These are phyloP conservation scores for Drosophila algonquin DNA, from an alignment of 2,888 invertebrate species.

Conservation along the genomic window DNA sequence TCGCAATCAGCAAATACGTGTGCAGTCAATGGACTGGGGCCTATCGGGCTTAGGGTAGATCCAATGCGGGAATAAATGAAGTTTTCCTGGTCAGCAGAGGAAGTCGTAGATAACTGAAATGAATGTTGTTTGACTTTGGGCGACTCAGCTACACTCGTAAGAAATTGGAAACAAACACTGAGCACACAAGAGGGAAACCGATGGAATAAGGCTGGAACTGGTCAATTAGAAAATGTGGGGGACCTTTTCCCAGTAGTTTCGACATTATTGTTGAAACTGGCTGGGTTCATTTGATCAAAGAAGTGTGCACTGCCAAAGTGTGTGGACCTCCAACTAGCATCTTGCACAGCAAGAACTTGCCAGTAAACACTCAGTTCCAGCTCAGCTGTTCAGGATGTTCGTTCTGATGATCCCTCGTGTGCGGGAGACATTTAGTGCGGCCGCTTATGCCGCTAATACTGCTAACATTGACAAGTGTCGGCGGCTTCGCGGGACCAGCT, in stretches of 20 bases:
- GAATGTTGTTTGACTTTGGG: conserved; percentile 56
- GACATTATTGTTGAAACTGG: neutral
- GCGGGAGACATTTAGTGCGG: conserved; percentile 7
- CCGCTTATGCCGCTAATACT: conserved; percentile 55
- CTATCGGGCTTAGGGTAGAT: conserved; percentile 27
- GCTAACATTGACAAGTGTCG: conserved; percentile 72
- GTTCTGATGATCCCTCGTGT: neutral
- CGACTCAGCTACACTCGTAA: conserved; percentile 6
- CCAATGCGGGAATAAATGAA: conserved; percentile 15
- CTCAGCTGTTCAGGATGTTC: too few species aligned
- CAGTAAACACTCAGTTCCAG: too few species aligned
- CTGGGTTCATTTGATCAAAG: conserved; percentile 22
- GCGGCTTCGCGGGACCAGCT: conserved; percentile 56
- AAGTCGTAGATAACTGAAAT: conserved; percentile 43
- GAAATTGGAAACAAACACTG: conserved; percentile 25
- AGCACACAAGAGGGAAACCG: neutral
- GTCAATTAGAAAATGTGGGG: conserved; percentile 43
- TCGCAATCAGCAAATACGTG: conserved; percentile 72
- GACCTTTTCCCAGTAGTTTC: neutral
- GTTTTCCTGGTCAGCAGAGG: conserved; percentile 19
- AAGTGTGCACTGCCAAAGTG: neutral
- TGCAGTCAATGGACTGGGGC: conserved; percentile 39
- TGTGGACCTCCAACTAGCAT: neutral
- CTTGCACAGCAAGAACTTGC: too few species aligned
- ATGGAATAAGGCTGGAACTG: conserved; percentile 7